phyloP scores from a whole-genome alignment of 2,888 invertebrate species.

The Dorcus hopei region DNA sequence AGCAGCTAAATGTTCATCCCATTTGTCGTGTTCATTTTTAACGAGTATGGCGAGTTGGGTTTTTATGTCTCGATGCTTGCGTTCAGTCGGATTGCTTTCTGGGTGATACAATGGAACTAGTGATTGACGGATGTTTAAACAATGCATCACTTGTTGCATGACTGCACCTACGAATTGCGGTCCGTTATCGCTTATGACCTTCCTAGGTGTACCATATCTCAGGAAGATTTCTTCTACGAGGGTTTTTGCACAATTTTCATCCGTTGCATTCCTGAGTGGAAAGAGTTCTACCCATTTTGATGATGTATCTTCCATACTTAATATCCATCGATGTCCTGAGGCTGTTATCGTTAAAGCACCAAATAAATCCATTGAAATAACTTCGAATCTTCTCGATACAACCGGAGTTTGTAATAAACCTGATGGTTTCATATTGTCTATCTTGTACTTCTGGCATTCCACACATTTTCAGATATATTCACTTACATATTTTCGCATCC shows the following conservation, averaged over 20 bases:
- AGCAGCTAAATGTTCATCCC: slow-evolving; percentile 24
- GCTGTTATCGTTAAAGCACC: slow-evolving; percentile 7
- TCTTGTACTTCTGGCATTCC: slow-evolving; percentile 32
- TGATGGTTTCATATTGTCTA: slow-evolving; percentile 27
- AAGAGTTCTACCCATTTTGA: slow-evolving; percentile 33
- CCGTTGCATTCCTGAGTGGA: slow-evolving; percentile 24
- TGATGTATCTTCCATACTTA: slow-evolving; percentile 28
- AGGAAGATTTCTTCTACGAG: neutral
- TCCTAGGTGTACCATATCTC: neutral
- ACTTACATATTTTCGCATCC: slow-evolving; percentile 22
- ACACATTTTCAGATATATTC: slow-evolving; percentile 27
- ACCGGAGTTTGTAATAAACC: slow-evolving; percentile 31
- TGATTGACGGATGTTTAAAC: neutral
- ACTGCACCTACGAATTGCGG: neutral
- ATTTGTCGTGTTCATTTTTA: neutral
- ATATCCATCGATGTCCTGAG: slow-evolving; percentile 22
- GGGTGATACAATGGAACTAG: too few relatives aligned
- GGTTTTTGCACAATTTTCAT: slow-evolving; percentile 18
- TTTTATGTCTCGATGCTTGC: neutral
- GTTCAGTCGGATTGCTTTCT: neutral
- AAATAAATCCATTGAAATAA: slow-evolving; percentile 8
- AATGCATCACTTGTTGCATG: neutral
- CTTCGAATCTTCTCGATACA: slow-evolving; percentile 3
- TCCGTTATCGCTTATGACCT: neutral
- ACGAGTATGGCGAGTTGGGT: neutral